phyloP scores from a whole-genome alignment of 2,797 vertebrate genomes.

The Adrianichthys oophorus region DNA sequence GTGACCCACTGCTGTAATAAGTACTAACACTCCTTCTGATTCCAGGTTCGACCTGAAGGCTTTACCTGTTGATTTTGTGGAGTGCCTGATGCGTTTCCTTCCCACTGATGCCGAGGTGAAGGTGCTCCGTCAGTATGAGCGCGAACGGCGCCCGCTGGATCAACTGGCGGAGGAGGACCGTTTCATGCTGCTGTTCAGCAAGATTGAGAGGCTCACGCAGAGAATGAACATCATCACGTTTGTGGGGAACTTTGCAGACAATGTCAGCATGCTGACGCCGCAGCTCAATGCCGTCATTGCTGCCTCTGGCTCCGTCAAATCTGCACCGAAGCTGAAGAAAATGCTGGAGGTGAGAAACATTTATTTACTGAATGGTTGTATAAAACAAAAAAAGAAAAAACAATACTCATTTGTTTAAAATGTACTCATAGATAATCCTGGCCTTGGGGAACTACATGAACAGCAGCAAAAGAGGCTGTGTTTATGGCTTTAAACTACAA shows the following conservation, averaged over 20 bases:
- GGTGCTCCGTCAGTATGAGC: constrained; percentile 91
- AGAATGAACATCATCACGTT: constrained; percentile 97
- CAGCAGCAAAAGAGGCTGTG: constrained; percentile 94
- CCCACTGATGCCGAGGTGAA: constrained; percentile 92
- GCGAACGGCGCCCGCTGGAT: constrained; percentile 89
- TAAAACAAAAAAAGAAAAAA: not conserved
- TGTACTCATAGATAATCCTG: constrained; percentile 85
- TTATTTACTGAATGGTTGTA: not conserved
- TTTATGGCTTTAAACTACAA: constrained; percentile 96
- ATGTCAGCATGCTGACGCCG: constrained; percentile 90
- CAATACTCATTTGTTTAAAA: not conserved
- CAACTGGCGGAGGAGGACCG: constrained; percentile 92
- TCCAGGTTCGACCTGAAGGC: constrained; percentile 84
- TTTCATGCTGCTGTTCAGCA: constrained; percentile 96
- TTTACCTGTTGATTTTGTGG: constrained; percentile 90
- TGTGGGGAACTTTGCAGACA: constrained; percentile 93
- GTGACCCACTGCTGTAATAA: not conserved
- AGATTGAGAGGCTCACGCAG: constrained; percentile 94
- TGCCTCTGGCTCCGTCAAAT: constrained; percentile 92
- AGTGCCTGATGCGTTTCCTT: constrained; percentile 92
- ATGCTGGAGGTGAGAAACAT: constrained; percentile 87
- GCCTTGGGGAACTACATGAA: constrained; percentile 99
- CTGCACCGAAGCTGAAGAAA: constrained; percentile 91
- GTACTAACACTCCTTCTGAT: not conserved
- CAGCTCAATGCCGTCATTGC: constrained; percentile 94